phyloP scores from a whole-genome alignment of 2,797 vertebrate genomes.

The Thunnus albacares region DNA sequence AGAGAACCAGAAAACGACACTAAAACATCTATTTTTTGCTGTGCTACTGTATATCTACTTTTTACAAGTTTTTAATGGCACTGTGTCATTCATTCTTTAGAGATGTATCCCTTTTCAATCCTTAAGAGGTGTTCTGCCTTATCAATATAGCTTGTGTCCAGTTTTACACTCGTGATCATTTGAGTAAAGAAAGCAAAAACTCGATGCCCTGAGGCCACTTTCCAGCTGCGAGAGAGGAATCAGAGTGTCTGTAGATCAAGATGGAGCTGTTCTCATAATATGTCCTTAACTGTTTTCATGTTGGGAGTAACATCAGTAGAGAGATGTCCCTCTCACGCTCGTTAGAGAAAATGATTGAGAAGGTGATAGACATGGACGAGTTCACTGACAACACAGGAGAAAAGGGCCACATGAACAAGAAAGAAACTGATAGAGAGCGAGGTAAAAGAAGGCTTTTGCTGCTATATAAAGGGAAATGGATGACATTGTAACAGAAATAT shows the following conservation, averaged over 20 bases:
- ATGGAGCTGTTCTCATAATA: neutral
- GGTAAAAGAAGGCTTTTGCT: neutral
- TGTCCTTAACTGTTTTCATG: neutral
- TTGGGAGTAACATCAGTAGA: neutral
- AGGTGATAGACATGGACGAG: neutral
- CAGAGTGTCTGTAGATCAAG: neutral
- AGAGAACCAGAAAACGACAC: neutral
- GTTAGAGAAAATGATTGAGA: slow-evolving; percentile 24
- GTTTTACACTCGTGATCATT: neutral
- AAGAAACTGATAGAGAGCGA: neutral
- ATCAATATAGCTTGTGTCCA: neutral
- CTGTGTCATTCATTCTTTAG: neutral
- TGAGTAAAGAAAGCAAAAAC: neutral
- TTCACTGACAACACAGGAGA: slow-evolving; percentile 1
- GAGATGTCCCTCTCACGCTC: neutral
- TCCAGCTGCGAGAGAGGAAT: neutral
- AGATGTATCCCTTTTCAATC: slow-evolving; percentile 1
- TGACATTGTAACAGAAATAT: neutral
- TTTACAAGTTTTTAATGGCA: neutral
- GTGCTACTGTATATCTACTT: neutral
- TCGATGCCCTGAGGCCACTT: neutral
- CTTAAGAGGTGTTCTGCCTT: neutral
- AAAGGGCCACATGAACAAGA: neutral
- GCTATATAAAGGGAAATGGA: neutral
- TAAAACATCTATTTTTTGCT: slow-evolving; percentile 2